Evolutionary conservation across 92 coral and sea anemone genomes (phyloP).

Genomic region (Porites rus): DNA sequence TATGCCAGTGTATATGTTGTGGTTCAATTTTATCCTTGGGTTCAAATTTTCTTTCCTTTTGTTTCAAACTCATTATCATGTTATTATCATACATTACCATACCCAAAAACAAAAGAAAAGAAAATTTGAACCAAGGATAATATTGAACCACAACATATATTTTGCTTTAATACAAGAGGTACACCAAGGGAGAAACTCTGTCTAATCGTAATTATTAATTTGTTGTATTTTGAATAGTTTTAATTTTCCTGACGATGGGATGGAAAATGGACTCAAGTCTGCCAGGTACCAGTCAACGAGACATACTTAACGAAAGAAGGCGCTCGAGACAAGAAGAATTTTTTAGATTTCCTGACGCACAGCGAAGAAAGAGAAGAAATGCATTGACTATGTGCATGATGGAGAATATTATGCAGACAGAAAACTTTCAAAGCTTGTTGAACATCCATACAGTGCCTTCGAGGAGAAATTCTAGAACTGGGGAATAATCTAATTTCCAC

Average conservation of each 20-base stretch:
- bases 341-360: not conserved
- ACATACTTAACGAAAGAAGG: not conserved
- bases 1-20: no score
- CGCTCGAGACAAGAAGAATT: not conserved
- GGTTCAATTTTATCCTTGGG: no score
- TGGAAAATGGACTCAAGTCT: conserved; percentile 8
- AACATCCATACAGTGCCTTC: conserved; percentile 3
- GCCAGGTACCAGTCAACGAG: not conserved
- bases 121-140: no score
- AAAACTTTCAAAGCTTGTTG: conserved; percentile 34
- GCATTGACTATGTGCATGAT: conserved; percentile 26
- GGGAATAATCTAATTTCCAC: not conserved
- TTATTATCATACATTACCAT: no score
- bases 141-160: no score
- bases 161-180: no score
- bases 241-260: conserved; percentile 6
- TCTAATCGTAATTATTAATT: no score
- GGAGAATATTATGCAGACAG: conserved; percentile 11
- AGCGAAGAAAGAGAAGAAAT: conserved; percentile 14
- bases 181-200: no score
- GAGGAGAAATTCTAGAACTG: conserved; percentile 28
- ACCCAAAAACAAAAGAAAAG: no score
- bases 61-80: no score
- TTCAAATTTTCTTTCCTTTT: no score
- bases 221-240: not conserved